Percentiles rank a stretch among this genome's conserved stretches.
phyloP scores from a whole-genome alignment of 2,888 invertebrate species.

The Drosophila paucipuncta region DNA sequence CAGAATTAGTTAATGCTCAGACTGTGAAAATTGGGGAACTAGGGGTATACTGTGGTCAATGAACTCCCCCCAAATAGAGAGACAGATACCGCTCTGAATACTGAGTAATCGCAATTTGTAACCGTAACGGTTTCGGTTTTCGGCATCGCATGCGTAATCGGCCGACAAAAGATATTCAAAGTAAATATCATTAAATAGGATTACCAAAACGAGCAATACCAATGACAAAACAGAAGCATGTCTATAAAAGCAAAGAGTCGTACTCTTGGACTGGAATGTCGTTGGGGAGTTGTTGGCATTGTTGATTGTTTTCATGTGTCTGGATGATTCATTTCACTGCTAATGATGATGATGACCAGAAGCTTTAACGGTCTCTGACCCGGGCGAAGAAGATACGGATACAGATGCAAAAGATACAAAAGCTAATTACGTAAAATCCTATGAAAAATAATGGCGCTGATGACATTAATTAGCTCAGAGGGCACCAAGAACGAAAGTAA shows the following conservation, averaged over 20 bases:
- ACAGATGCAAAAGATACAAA: slow-evolving; percentile 28
- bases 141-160: slow-evolving; percentile 65
- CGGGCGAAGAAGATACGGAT: slow-evolving; percentile 1
- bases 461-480: slow-evolving; percentile 75
- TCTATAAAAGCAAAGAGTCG: slow-evolving; percentile 46
- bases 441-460: slow-evolving; percentile 60
- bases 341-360: slow-evolving; percentile 74
- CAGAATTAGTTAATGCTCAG: background rate
- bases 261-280: slow-evolving; percentile 12
- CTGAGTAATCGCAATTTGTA: slow-evolving; percentile 59
- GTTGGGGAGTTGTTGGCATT: background rate
- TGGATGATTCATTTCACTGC: slow-evolving; percentile 45
- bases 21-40: slow-evolving; percentile 19
- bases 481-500: slow-evolving; percentile 27
- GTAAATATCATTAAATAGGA: slow-evolving; percentile 76
- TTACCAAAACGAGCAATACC: slow-evolving; percentile 67
- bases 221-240: slow-evolving; percentile 49
- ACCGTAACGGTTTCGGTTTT: slow-evolving; percentile 63
- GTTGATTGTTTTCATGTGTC: slow-evolving; percentile 12
- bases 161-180: slow-evolving; percentile 46
- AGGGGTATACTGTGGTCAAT: slow-evolving; percentile 37
- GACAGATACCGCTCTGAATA: slow-evolving; percentile 36
- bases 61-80: slow-evolving; percentile 34
- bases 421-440: slow-evolving; percentile 68
- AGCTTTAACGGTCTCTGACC: slow-evolving; percentile 76